A percentile compares a stretch with the other conserved stretches of the same genome.
These are phyloP conservation scores for Ondatra zibethicus DNA, from an alignment of 2,113 vertebrate genomes.

Conservation along the genomic window DNA sequence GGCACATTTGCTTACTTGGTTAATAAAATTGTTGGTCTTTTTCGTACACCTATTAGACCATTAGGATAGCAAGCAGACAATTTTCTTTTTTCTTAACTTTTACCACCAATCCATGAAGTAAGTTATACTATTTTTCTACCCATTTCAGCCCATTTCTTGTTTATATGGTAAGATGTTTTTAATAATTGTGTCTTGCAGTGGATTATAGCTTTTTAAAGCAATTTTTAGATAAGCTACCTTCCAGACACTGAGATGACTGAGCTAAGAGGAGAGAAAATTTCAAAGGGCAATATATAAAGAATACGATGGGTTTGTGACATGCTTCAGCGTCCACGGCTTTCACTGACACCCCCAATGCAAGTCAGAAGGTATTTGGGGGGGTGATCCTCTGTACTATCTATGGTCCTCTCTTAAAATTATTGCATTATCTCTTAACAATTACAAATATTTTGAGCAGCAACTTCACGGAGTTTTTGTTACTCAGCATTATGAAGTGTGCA, in stretches of 20 bases:
- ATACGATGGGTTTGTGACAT: background rate
- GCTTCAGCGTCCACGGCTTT: background rate
- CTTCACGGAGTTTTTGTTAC: background rate
- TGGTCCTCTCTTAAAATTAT: background rate
- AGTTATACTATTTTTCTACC: background rate
- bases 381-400: background rate
- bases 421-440: conserved; percentile 39
- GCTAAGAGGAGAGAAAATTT: background rate
- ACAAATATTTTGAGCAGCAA: background rate
- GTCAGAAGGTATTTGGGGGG: background rate
- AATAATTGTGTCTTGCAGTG: background rate
- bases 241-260: background rate
- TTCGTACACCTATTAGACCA: background rate
- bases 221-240: background rate
- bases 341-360: background rate
- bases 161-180: background rate
- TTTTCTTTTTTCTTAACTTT: background rate
- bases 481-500: background rate
- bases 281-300: background rate
- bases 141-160: conserved; percentile 2
- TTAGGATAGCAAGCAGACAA: background rate
- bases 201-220: background rate
- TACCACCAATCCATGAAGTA: background rate
- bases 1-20: background rate
- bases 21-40: background rate